Evolutionary conservation across 2,888 invertebrate species (phyloP), one percentile per base, ranked within the genome.

Genomic region (Meghimatium bilineatum): DNA sequence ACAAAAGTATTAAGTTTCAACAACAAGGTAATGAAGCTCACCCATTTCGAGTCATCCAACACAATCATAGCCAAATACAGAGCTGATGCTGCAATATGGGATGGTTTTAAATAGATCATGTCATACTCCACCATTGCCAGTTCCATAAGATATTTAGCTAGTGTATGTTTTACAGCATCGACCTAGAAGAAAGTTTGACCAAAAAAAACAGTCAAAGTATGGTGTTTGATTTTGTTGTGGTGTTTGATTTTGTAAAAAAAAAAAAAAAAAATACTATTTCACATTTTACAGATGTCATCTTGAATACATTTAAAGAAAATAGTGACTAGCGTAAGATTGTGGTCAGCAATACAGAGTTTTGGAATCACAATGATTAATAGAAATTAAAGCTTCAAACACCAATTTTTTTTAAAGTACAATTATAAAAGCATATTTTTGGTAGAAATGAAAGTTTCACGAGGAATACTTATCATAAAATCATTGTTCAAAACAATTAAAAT

Each of bases 111-210:
- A 86, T 94, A 94, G 34, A 96, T 95, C 95, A 97, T 95, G 26
- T 95, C 95, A 92, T 98, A 97, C 85, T 98, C 96, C 14, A 97
- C 94, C 72, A 98, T 94, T 82, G 96, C 95, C 86, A 98, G 94
- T 93, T 99, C 99, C 91, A 98, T 95, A 84, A 99, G 95, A 93
- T 97, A 99, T 94, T 99, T 98, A 26, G 97, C 97, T 93, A 97
- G 94, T 81, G 96, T 96, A 92, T 97, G 97, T 89, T 96, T 95
- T 60, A 94, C 92, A 36, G 95, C 95, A 77, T 95, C 94, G 77
- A 96, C 97, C 96, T 96, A 93, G 75, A 74, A 66, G 32, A 32
- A 72, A 29, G n/a, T 1, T 29, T 71, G 44, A 44, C n/a, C n/a
- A 32, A 66, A n/a, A n/a, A n/a, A n/a, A n/a, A 44, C 6, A 44